These are phyloP conservation scores for Oncorhynchus masou DNA, from an alignment of 2,113 vertebrate species.

Conservation along the genomic window DNA sequence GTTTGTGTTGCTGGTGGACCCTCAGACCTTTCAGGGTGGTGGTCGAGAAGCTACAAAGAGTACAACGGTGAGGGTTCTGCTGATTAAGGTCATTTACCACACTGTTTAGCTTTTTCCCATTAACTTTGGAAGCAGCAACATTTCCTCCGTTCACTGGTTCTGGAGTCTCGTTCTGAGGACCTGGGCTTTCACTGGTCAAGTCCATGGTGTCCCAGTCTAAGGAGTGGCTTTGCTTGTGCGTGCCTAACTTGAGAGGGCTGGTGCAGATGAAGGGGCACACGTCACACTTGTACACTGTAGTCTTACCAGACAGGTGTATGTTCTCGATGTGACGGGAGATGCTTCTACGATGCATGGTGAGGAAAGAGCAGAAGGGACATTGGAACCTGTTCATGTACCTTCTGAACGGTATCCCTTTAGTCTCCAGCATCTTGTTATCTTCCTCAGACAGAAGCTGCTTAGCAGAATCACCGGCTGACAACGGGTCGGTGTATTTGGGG, in stretches of 20 bases:
- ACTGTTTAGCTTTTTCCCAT: constrained; percentile 84
- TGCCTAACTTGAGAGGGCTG: constrained; percentile 88
- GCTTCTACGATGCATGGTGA: constrained; percentile 94
- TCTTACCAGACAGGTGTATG: constrained; percentile 94
- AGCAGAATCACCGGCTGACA: constrained; percentile 81
- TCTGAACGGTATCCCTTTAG: constrained; percentile 93
- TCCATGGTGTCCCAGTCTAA: constrained; percentile 89
- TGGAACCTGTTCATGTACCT: constrained; percentile 97
- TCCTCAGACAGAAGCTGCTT: constrained; percentile 93
- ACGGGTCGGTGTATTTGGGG: constrained; percentile 82
- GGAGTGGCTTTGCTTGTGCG: constrained; percentile 90
- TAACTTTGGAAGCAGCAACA: constrained; percentile 71
- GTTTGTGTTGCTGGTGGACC: constrained; percentile 98
- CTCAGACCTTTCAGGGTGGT: constrained; percentile 93
- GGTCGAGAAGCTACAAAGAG: constrained; percentile 93
- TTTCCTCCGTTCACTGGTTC: constrained; percentile 81
- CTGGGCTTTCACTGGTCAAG: constrained; percentile 82
- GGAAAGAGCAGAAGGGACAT: constrained; percentile 96
- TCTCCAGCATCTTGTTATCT: constrained; percentile 93
- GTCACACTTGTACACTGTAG: constrained; percentile 94
- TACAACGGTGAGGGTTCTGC: constrained; percentile 92
- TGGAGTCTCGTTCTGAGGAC: constrained; percentile 76
- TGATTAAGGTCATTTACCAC: constrained; percentile 73
- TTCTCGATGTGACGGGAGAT: constrained; percentile 98
- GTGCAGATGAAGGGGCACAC: constrained; percentile 97